These are phyloP conservation scores for Microcebus griseorufus DNA, from an alignment of 2,113 vertebrate species.

Conservation along the genomic window DNA sequence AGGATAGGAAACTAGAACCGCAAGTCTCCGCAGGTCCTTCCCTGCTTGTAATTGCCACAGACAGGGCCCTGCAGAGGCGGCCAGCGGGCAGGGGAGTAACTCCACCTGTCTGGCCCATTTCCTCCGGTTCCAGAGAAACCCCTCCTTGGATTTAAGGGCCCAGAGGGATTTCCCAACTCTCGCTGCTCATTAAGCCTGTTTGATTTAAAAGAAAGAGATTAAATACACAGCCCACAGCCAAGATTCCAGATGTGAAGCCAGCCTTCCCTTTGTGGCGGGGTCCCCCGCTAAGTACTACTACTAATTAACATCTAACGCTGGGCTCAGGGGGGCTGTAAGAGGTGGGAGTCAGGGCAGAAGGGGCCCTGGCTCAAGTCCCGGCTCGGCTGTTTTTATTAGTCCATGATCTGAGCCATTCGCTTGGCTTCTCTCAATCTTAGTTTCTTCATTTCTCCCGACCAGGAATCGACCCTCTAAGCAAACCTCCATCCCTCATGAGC, in stretches of 20 bases:
- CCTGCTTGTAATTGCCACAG: slow-evolving; percentile 1
- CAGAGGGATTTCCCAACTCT: slow-evolving; percentile 66
- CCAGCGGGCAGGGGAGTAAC: not conserved
- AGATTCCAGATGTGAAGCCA: slow-evolving; percentile 75
- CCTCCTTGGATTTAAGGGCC: slow-evolving; percentile 63
- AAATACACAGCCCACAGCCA: slow-evolving; percentile 66
- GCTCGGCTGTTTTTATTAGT: slow-evolving; percentile 6
- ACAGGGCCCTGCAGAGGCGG: not conserved
- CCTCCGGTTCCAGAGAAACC: slow-evolving; percentile 64
- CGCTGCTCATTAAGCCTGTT: slow-evolving; percentile 69
- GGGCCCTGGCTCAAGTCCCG: not conserved
- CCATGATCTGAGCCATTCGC: not conserved
- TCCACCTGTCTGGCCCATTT: slow-evolving; percentile 76
- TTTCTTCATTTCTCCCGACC: not conserved
- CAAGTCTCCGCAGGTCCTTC: not conserved
- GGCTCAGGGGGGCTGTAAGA: slow-evolving; percentile 20
- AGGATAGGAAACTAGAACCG: slow-evolving; percentile 36
- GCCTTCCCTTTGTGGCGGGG: slow-evolving; percentile 51
- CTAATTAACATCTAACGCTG: slow-evolving; percentile 63
- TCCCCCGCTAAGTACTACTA: slow-evolving; percentile 44
- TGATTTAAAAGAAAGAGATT: slow-evolving; percentile 78
- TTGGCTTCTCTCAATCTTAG: not conserved
- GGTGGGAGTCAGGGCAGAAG: not conserved
- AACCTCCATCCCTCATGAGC: not conserved
- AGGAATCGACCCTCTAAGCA: not conserved